Conservation (phyloP, 2,888 invertebrate species). For the Torymus texanus region DNA sequence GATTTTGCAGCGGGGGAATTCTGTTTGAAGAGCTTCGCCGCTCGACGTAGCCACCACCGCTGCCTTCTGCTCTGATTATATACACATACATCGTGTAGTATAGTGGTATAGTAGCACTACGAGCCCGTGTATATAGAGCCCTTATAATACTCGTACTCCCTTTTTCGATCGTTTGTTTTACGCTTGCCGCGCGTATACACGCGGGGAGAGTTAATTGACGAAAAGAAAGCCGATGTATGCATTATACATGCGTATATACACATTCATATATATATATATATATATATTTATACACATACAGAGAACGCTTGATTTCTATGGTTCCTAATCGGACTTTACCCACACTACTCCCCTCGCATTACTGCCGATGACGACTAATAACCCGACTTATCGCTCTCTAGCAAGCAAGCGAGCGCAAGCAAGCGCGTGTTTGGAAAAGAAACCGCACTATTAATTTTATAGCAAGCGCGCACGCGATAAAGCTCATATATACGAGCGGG, state of each 20-base stretch:
- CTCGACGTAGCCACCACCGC: too few species aligned
- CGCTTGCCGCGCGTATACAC: background rate
- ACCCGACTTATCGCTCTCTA: background rate
- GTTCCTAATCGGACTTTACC: too few species aligned
- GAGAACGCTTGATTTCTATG: too few species aligned
- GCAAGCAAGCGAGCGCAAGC: too few species aligned
- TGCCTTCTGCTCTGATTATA: conserved; percentile 19
- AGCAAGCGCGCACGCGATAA: background rate
- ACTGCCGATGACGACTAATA: conserved; percentile 3
- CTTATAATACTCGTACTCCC: background rate
- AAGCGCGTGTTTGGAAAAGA: background rate
- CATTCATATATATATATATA: too few species aligned
- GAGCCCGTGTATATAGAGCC: too few species aligned
- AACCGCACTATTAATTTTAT: conserved; percentile 1
- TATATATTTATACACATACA: too few species aligned
- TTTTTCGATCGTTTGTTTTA: background rate
- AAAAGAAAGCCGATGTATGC: background rate
- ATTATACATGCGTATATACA: too few species aligned
- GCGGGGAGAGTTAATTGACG: conserved; percentile 6
- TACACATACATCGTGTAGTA: background rate
- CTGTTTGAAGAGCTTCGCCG: conserved; percentile 26
- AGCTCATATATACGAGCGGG: background rate
- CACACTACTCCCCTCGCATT: too few species aligned
- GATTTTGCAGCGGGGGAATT: conserved; percentile 16
- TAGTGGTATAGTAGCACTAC: too few species aligned